A percentile compares a stretch with the other conserved stretches of the same genome.
These are phyloP conservation scores for Orchestia grillus DNA, from an alignment of 1,140 invertebrate genomes.

Conservation along the genomic window DNA sequence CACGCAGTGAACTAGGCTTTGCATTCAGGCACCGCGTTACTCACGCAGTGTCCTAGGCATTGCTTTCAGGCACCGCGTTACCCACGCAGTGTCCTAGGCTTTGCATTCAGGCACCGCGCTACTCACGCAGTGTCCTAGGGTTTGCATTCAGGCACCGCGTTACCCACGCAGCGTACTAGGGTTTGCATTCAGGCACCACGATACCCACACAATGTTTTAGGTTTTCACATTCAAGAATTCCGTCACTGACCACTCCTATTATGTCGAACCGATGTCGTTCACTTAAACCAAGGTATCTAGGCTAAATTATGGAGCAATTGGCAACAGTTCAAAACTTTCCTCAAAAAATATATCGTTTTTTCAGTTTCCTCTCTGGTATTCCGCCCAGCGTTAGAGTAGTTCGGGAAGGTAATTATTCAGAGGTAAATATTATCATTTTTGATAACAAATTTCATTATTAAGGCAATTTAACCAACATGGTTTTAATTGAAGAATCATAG, in stretches of 20 bases:
- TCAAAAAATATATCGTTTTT: too few species aligned
- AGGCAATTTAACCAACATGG: background rate
- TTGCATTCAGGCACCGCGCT: background rate
- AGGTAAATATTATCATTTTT: background rate
- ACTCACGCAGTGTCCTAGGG: background rate
- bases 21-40: background rate
- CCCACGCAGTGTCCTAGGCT: background rate
- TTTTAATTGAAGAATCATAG: too few species aligned
- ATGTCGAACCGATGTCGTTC: background rate
- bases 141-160: background rate
- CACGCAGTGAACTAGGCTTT: background rate
- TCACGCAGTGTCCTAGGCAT: background rate
- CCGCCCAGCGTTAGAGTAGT: background rate
- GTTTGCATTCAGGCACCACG: too few species aligned
- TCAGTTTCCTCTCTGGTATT: background rate
- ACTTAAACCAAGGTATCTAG: background rate
- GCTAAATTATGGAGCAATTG: background rate
- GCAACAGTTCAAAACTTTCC: background rate
- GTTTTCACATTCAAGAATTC: background rate
- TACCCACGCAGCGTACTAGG: background rate
- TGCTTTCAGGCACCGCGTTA: background rate
- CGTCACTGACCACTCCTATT: background rate
- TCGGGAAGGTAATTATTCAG: background rate
- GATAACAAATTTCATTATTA: background rate
- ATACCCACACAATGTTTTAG: background rate